Evolutionary conservation across 1,140 invertebrate genomes (phyloP).

Genomic region (Drosophila truncata): DNA sequence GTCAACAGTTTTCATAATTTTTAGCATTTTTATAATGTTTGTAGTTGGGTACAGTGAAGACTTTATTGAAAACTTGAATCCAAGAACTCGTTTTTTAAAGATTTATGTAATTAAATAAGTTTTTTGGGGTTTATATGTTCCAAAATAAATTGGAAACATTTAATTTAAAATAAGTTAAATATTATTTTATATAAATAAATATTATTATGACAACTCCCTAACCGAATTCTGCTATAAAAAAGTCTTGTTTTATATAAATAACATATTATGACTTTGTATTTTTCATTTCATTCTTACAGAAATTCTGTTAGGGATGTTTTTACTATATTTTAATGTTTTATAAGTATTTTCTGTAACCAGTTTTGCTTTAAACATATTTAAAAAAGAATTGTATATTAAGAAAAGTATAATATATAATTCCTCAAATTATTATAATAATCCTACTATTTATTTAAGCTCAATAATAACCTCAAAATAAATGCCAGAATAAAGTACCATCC

Average conservation of each 20-base stretch:
- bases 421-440: neutral
- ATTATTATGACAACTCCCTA: too few relatives aligned
- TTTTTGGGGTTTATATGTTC: too few relatives aligned
- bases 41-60: neutral
- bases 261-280: too few relatives aligned
- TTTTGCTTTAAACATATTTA: neutral
- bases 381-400: neutral
- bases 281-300: too few relatives aligned
- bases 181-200: too few relatives aligned
- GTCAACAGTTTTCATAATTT: slow-evolving; percentile 66
- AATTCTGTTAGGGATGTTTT: neutral
- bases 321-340: neutral
- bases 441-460: neutral
- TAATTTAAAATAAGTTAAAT: too few relatives aligned
- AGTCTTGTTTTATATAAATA: too few relatives aligned
- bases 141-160: too few relatives aligned
- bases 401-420: neutral
- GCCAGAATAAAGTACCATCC: neutral
- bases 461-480: neutral
- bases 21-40: slow-evolving; percentile 59
- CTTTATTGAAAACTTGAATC: neutral
- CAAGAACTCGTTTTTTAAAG: too few relatives aligned
- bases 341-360: neutral
- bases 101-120: too few relatives aligned
- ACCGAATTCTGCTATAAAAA: too few relatives aligned